phyloP scores from a whole-genome alignment of 2,797 vertebrate genomes.

The Muscicapa comitata region DNA sequence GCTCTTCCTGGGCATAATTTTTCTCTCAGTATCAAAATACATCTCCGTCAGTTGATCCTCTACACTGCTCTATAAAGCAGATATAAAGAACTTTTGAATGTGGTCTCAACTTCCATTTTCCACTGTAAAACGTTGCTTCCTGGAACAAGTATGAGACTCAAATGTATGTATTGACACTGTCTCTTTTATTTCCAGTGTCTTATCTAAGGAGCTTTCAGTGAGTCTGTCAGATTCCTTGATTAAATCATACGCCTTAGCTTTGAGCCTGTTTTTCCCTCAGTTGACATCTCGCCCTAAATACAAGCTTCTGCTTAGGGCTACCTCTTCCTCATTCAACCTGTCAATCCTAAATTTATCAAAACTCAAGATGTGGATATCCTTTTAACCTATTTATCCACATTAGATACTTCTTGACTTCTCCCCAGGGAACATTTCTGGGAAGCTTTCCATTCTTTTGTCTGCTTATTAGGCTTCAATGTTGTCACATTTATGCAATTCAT shows the following conservation, averaged over 20 bases:
- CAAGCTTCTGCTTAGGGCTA: slow-evolving; percentile 73
- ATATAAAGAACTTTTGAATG: not conserved
- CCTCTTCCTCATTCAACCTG: slow-evolving; percentile 57
- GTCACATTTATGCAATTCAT: slow-evolving; percentile 52
- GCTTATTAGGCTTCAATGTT: slow-evolving; percentile 52
- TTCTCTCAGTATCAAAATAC: not conserved
- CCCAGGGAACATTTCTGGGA: slow-evolving; percentile 26
- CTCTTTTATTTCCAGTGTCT: slow-evolving; percentile 60
- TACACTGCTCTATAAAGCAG: fast-evolving
- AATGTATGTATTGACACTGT: slow-evolving; percentile 58
- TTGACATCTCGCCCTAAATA: slow-evolving; percentile 73
- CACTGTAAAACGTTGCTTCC: not conserved
- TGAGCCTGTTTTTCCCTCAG: slow-evolving; percentile 41
- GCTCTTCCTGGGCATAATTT: not conserved
- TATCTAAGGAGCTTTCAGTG: slow-evolving; percentile 56
- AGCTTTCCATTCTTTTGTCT: slow-evolving; percentile 24
- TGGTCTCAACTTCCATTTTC: not conserved
- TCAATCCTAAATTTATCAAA: slow-evolving; percentile 65
- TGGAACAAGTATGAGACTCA: not conserved
- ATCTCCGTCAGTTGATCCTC: not conserved
- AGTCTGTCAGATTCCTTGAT: slow-evolving; percentile 67
- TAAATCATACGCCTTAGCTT: slow-evolving; percentile 64
- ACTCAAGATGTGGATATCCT: slow-evolving; percentile 56
- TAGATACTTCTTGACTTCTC: slow-evolving; percentile 67
- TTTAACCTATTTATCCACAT: slow-evolving; percentile 64